These are phyloP conservation scores for Tetrax tetrax DNA, from an alignment of 2,113 vertebrate genomes.

Conservation along the genomic window DNA sequence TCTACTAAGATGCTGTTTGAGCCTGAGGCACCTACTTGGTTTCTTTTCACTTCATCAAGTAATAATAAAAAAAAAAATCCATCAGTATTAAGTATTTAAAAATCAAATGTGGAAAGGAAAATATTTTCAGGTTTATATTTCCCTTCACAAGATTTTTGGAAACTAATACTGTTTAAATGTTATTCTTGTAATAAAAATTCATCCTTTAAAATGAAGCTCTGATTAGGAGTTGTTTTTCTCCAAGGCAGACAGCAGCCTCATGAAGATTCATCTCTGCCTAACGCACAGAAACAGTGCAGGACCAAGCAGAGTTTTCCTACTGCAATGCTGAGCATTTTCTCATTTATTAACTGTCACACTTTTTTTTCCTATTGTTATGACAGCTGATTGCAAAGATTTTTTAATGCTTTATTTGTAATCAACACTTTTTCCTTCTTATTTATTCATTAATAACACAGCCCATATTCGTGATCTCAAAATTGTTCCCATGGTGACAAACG, in stretches of 20 bases:
- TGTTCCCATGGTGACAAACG: conserved; percentile 32
- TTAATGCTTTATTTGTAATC: background rate
- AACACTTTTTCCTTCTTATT: background rate
- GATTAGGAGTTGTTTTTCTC: background rate
- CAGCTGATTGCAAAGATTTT: background rate
- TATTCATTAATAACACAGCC: background rate
- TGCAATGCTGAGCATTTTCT: background rate
- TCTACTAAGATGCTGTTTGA: background rate
- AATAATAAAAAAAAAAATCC: background rate
- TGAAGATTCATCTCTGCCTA: background rate
- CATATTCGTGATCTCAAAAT: background rate
- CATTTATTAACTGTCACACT: background rate
- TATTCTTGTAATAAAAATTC: background rate
- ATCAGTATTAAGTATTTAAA: background rate
- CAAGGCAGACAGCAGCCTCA: background rate
- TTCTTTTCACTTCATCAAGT: background rate
- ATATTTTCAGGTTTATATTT: background rate
- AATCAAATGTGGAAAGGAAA: background rate
- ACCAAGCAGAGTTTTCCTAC: background rate
- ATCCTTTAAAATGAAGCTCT: background rate
- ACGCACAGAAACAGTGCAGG: background rate
- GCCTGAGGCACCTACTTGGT: background rate
- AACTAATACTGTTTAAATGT: background rate
- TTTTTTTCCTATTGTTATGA: background rate
- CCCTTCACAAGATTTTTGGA: background rate